Base-by-base conservation (phyloP, 2,888 invertebrate species). In the Azorinus chamasolen region DNA sequence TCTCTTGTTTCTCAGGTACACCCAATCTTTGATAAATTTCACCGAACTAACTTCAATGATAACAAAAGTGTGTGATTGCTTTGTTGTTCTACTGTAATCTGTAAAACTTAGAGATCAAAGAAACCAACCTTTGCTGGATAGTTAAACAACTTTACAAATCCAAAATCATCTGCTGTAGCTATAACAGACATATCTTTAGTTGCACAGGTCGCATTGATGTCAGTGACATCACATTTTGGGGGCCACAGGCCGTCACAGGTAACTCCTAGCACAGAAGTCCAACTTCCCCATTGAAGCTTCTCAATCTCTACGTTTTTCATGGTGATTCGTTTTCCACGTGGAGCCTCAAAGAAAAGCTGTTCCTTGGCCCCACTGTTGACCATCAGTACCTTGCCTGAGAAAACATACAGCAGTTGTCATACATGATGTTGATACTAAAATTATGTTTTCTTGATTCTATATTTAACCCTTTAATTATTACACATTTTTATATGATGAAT, bases 341-440 rank as follows among this genome's bases (percentile, higher is more conserved):
- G 94, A n/a, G 93, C 92, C 87, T 94, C 93, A 79, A 91, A 94
- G 84, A 93, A 93, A 39, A 94, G 84, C 77, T 92, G 91, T 68
- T 93, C 93, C 50, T 90, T 92, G 14, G 93, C 93, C 5, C 93
- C 93, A 43, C 92, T 89, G 80, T 91, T 93, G 8, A 91, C 89
- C 89, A 93, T 91, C 55, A 93, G 41, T 1, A 93, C 87, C 71
- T 92, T 91, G 16, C 93, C 93, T 92, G 82, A 18, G 66, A 68
- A 32, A 32, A 32, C 10, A 32, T 6, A 32, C 32, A 32, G 32
- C 10, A 32, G n/a, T n/a, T n/a, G n/a, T n/a, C n/a, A n/a, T n/a
- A n/a, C n/a, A n/a, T n/a, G n/a, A n/a, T n/a, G n/a, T n/a, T n/a
- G n/a, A n/a, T n/a, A n/a, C n/a, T n/a, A n/a, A n/a, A n/a, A n/a